A percentile compares a stretch with the other conserved stretches of the same genome.
Evolutionary conservation across 2,113 vertebrate species (phyloP).

Genomic region (Odocoileus virginianus): DNA sequence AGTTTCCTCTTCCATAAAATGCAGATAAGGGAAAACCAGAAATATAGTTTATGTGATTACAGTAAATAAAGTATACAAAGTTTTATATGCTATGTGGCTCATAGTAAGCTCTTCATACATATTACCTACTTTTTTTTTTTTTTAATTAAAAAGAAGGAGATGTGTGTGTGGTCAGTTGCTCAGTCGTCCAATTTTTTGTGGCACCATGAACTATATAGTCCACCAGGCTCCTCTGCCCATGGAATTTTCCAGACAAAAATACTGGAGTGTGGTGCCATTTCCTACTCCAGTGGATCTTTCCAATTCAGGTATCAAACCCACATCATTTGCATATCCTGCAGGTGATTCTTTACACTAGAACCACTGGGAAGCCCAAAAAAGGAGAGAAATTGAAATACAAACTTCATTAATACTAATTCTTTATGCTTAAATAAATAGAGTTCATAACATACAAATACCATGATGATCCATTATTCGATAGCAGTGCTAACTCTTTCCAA

Average conservation of each 20-base stretch:
- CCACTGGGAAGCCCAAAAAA: not conserved
- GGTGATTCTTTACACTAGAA: not conserved
- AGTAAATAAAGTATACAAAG: not conserved
- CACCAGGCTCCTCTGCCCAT: not conserved
- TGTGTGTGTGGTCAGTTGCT: not conserved
- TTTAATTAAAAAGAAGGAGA: not conserved
- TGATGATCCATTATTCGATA: not conserved
- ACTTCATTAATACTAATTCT: not conserved
- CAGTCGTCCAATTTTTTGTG: not conserved
- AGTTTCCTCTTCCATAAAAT: not conserved
- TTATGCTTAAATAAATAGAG: not conserved
- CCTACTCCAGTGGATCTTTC: not conserved
- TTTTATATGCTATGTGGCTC: not conserved
- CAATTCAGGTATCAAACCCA: not conserved
- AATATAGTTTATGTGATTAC: not conserved
- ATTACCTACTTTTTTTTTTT: not conserved
- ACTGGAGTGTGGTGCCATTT: not conserved
- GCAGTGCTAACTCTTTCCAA: not conserved
- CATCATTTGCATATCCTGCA: accelerated
- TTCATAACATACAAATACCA: not conserved
- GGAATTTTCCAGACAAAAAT: not conserved
- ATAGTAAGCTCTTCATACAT: not conserved
- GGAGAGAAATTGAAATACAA: not conserved
- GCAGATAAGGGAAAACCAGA: not conserved
- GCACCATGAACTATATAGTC: not conserved